Conservation (phyloP, 2,888 invertebrate genomes). For the Melieria omissa region DNA sequence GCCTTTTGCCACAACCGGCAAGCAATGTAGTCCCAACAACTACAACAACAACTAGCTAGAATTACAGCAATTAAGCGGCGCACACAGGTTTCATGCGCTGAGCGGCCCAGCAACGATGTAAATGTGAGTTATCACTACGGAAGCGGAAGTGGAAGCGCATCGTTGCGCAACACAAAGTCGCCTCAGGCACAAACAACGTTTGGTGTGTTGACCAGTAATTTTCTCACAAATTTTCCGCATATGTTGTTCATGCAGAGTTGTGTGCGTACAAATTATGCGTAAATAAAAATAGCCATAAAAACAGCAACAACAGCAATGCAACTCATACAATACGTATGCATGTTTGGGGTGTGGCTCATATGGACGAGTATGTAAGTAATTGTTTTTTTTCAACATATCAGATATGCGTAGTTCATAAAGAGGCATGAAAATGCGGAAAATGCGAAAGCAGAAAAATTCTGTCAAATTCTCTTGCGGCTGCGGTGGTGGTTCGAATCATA, state of each 20-base stretch:
- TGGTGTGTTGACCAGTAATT: not conserved
- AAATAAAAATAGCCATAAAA: not conserved
- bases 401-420: too few species aligned
- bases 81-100: too few species aligned
- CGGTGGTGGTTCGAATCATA: not conserved
- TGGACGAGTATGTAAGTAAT: too few species aligned
- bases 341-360: too few species aligned
- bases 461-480: not conserved
- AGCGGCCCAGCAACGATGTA: too few species aligned
- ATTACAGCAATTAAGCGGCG: too few species aligned
- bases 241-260: too few species aligned
- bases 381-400: too few species aligned
- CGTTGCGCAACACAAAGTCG: conserved; percentile 9
- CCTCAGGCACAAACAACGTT: not conserved
- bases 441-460: not conserved
- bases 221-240: too few species aligned
- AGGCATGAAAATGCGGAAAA: conserved; percentile 7
- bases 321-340: not conserved
- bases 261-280: not conserved
- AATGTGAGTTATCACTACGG: conserved; percentile 12
- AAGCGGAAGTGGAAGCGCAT: conserved; percentile 31
- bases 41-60: too few species aligned
- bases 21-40: too few species aligned
- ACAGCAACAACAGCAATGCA: not conserved
- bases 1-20: too few species aligned